Base-by-base conservation (phyloP, 2,113 vertebrate genomes). In the Danionella cerebrum region DNA sequence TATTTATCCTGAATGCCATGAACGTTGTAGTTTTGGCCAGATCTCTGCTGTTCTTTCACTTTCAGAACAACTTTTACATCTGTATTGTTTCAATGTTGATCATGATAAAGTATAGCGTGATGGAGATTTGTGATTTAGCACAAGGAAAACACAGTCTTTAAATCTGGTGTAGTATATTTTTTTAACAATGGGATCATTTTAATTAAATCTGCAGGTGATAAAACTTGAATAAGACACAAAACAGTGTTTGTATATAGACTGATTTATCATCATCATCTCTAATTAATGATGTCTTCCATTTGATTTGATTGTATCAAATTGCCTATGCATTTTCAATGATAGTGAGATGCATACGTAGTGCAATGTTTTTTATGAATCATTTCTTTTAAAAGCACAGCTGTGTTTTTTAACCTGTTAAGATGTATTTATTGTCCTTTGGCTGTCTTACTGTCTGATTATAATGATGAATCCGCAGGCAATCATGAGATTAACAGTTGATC, bases 401-500 rank as follows among this genome's bases (percentile, higher is more conserved):
- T 22, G 18, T 39, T 58, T 58, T 42, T 25, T 5, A 24, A 42
- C 13, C 22, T 59, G 5, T 59, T 47, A 24, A 38, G 33, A 31
- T 44, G 39, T 31, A 69, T 27, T 59, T 48, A 51, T 51, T 69
- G 12, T 25, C 21, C 35, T 36, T 13, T 18, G 29, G 10, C 13
- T 39, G 10, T 66, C 12, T 27, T 41, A 29, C 14, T 8, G 7
- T 60, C 41, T 62, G 25, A 47, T 62, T 45, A 45, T 41, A 38
- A 41, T 12, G 50, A 22, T 47, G 59, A 63, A 2, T 27, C 59
- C 48, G 24, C 42, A 63, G 42, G 29, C 13, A 48, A 63, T 48
- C 47, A 63, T 63, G 59, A 63, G 59, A 63, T 63, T 63, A 48
- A n/a, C 42, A 48, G 59, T 60, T 45, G 39, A 45, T 60, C 6